A percentile compares a stretch with the other conserved stretches of the same genome.
phyloP scores from a whole-genome alignment of 2,888 invertebrate species.

The Caenorhabditis sp. region DNA sequence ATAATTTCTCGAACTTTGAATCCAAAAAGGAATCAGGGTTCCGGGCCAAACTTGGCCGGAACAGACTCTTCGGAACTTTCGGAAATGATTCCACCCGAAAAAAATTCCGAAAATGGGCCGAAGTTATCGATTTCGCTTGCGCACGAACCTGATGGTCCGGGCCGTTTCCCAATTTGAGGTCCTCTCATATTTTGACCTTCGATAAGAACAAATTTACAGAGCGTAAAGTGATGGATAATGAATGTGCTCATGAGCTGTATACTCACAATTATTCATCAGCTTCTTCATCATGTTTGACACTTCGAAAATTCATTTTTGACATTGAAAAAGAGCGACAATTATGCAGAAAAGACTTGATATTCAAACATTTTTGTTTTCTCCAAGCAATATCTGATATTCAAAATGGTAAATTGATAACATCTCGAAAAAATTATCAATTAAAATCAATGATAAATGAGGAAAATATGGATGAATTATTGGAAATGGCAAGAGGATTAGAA shows the following conservation, averaged over 20 bases:
- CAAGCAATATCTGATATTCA: constrained; percentile 66
- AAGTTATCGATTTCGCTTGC: too few relatives aligned
- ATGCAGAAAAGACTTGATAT: constrained; percentile 78
- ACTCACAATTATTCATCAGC: constrained; percentile 99
- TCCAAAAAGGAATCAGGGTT: too few relatives aligned
- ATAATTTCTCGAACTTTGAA: too few relatives aligned
- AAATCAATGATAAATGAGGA: constrained; percentile 91
- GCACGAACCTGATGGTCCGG: too few relatives aligned
- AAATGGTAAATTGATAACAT: constrained; percentile 69
- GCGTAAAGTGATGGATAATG: constrained; percentile 88
- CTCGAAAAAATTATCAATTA: constrained; percentile 84
- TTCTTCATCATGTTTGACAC: constrained; percentile 88
- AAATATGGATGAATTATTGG: constrained; percentile 85
- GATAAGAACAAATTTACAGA: too few relatives aligned
- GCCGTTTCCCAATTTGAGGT: too few relatives aligned
- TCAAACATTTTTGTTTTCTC: constrained; percentile 75
- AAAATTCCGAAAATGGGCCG: too few relatives aligned
- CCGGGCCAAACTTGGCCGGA: too few relatives aligned
- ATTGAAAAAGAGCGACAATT: constrained; percentile 53
- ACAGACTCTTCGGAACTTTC: too few relatives aligned
- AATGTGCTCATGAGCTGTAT: constrained; percentile 95
- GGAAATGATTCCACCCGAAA: too few relatives aligned
- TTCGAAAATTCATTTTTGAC: constrained; percentile 74
- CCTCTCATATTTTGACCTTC: too few relatives aligned
- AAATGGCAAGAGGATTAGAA: constrained; percentile 83